Evolutionary conservation across 1,140 invertebrate species (phyloP), one percentile per base, ranked within the genome.

Genomic region (Brachionus koreanus): DNA sequence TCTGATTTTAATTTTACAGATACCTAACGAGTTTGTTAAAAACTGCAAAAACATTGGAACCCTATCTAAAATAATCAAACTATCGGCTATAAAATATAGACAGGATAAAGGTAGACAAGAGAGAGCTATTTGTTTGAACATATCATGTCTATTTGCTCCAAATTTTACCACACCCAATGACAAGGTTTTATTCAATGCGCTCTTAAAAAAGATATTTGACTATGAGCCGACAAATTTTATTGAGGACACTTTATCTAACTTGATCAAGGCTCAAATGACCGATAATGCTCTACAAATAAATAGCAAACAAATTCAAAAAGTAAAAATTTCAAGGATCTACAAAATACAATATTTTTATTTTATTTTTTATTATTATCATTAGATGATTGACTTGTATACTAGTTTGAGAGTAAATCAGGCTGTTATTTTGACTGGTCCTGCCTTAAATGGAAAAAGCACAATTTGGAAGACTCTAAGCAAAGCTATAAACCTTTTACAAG

Each of bases 361-460:
- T 29, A 35, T 29, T 13, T 52, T 52, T 63, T 42, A 10, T 12
- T 12, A 23, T 65, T 19, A 83, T n/a, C n/a, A n/a, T n/a, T n/a
- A 88, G 87, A 85, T 87, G 16, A 67, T 88, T 65, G 85, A 87
- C 76, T 81, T 88, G 13, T 82, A 87, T 76, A 77, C 84, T 13
- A 85, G 85, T 9, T 67, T 88, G 49, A 83, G 87, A 65, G 77
- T 83, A 25, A 85, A 84, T 52, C 83, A 84, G n/a, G 83, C 84
- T 7, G 86, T 88, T 12, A 86, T 88, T 19, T 76, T 88, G 52
- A 83, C 81, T 67, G 87, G 88, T 0, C 84, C 84, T 29, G 37
- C 85, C 7, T 86, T 87, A 0, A 86, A 86, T 84, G 88, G 87
- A 12, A 88, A 88, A 76, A 86, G 86, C 1, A 86, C 86, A 9